Percentiles rank a stretch among this genome's conserved stretches.
Conservation (phyloP, 2,113 vertebrate species). For the Xiphophorus hellerii region DNA sequence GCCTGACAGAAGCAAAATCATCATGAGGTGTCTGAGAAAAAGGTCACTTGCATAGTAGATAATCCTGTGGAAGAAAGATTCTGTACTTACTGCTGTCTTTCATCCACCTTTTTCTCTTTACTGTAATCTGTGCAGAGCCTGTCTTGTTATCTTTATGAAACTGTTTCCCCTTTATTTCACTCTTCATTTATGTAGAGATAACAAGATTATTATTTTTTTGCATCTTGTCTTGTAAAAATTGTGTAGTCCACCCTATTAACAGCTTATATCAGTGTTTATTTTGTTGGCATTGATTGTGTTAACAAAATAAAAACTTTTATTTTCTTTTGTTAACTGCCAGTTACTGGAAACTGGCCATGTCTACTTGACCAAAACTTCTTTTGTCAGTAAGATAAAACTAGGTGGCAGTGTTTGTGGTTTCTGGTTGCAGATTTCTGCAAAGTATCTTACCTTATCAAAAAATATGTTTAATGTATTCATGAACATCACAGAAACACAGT, state of each 20-base stretch:
- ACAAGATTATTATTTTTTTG: neutral
- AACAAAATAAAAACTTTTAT: neutral
- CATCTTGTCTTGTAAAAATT: constrained; percentile 4
- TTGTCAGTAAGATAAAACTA: constrained; percentile 4
- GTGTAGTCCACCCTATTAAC: constrained; percentile 24
- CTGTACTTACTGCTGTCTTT: constrained; percentile 17
- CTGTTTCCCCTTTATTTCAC: neutral
- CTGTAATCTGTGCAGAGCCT: constrained; percentile 5
- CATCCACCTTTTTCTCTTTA: constrained; percentile 1
- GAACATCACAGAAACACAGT: constrained; percentile 2
- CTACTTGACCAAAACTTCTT: constrained; percentile 22
- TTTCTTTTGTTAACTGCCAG: constrained; percentile 34
- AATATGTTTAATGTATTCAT: neutral
- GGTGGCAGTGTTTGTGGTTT: neutral
- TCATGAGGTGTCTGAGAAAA: constrained; percentile 37
- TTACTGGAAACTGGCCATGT: constrained; percentile 40
- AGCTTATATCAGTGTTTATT: constrained; percentile 10
- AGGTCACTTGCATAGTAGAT: constrained; percentile 32
- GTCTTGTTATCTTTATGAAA: neutral
- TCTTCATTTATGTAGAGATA: neutral
- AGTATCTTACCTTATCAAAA: neutral
- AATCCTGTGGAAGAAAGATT: constrained; percentile 21
- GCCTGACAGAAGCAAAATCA: constrained; percentile 20
- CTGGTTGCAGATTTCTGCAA: neutral
- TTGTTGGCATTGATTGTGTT: constrained; percentile 1